Evolutionary conservation across 2,113 vertebrate species (phyloP).

Genomic region (Carollia perspicillata): DNA sequence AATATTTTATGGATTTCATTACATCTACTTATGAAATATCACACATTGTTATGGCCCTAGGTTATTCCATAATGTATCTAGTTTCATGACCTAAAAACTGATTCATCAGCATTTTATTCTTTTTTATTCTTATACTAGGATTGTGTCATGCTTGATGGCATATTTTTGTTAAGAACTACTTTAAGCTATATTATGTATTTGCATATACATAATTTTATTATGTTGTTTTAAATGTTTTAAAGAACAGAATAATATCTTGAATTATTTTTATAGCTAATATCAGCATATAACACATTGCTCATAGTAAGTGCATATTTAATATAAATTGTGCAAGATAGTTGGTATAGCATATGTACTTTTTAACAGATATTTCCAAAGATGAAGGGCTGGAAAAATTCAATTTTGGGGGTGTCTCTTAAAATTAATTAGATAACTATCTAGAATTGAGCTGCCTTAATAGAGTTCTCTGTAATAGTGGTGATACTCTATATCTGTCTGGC

Average conservation of each 20-base stretch:
- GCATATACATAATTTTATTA: not conserved
- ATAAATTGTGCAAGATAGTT: not conserved
- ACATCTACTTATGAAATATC: not conserved
- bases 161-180: not conserved
- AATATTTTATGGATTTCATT: not conserved
- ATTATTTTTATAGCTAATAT: not conserved
- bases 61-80: too few relatives aligned
- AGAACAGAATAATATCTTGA: not conserved
- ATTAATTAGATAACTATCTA: not conserved
- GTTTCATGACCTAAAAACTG: not conserved
- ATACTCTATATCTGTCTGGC: not conserved
- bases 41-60: not conserved
- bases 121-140: not conserved
- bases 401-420: too few relatives aligned
- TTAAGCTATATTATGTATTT: not conserved
- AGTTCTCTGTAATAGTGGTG: not conserved
- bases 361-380: not conserved
- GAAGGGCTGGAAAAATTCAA: not conserved
- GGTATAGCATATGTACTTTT: not conserved
- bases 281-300: not conserved
- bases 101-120: not conserved
- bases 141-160: not conserved
- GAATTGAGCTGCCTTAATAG: not conserved
- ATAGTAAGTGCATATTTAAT: not conserved
- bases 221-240: not conserved